Evolutionary conservation across 1,140 invertebrate genomes (phyloP), one percentile per base, ranked within the genome.

Genomic region (Myzus persicae): DNA sequence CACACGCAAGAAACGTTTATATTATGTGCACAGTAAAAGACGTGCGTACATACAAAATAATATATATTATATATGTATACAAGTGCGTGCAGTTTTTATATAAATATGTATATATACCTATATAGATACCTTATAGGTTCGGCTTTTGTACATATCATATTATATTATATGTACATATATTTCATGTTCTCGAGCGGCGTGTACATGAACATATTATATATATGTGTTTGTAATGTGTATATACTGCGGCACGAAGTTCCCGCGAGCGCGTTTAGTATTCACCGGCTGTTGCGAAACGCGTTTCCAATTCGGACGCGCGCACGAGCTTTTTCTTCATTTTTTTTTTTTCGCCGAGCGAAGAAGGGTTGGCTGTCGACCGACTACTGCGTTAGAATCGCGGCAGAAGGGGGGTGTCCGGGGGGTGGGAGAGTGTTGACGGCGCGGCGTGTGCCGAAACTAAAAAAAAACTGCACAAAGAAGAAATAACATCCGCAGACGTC

Each of bases 221-320:
- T 18, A 88, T 51, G 22, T 22, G 22, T 46, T 1, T 46, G 14
- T 46, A 48, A 48, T 11, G 18, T 18, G 31, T 46, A 48, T 51
- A 51, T 46, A 90, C 1, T 38, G 2, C 18, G 5, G 14, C 59
- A 51, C 44, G 44, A 31, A 48, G 26, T 87, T 31, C 87, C 44
- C 22, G 36, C 31, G 7, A 9, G 51, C 22, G 88, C 38, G 88
- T 93, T 93, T 93, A 84, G 91, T 93, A 93, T 93, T 93, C 91
- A 84, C 44, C 91, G 91, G 91, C 46, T 85, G 91, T 93, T 14
- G 42, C 90, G 42, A 76, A 92, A 92, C 26, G 81, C 81, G 81
- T 93, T 93, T 85, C 81, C 91, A 40, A 92, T 93, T 93, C 91
- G 81, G 91, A 85, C 81, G 76, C 40, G 76, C 20, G 76, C 42